These are phyloP conservation scores for Macroglossus sobrinus DNA, from an alignment of 2,113 vertebrate species.

Conservation along the genomic window DNA sequence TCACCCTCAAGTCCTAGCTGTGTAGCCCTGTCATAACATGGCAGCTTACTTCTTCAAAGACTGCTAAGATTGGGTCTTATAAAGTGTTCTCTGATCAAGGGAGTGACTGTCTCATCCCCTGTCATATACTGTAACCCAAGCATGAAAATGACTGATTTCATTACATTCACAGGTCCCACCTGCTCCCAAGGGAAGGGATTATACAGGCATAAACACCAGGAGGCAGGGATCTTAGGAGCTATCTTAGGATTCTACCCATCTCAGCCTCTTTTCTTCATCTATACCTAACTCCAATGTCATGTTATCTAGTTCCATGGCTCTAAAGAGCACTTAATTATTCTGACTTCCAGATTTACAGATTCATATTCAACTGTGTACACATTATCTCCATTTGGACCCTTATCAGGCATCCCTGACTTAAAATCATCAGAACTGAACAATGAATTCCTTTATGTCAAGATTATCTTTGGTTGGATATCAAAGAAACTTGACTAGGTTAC, in stretches of 20 bases:
- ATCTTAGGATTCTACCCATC: neutral
- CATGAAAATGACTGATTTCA: neutral
- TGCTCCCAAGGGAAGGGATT: neutral
- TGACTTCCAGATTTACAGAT: neutral
- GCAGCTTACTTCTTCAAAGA: neutral
- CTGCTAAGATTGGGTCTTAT: neutral
- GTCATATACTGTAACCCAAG: neutral
- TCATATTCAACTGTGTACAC: neutral
- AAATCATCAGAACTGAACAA: neutral
- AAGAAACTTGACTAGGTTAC: neutral
- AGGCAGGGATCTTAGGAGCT: neutral
- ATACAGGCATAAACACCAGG: accelerated
- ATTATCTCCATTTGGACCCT: neutral
- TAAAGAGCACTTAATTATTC: neutral
- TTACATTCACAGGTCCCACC: neutral
- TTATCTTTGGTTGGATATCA: neutral
- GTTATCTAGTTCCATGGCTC: neutral
- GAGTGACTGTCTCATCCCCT: neutral
- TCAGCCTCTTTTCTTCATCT: neutral
- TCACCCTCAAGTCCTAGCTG: neutral
- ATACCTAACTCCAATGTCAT: neutral
- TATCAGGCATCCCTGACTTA: neutral
- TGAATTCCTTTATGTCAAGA: neutral
- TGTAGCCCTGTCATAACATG: neutral
- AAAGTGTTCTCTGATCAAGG: neutral